Conservation (phyloP, 2,113 vertebrate genomes). For the Entelurus aequoreus region DNA sequence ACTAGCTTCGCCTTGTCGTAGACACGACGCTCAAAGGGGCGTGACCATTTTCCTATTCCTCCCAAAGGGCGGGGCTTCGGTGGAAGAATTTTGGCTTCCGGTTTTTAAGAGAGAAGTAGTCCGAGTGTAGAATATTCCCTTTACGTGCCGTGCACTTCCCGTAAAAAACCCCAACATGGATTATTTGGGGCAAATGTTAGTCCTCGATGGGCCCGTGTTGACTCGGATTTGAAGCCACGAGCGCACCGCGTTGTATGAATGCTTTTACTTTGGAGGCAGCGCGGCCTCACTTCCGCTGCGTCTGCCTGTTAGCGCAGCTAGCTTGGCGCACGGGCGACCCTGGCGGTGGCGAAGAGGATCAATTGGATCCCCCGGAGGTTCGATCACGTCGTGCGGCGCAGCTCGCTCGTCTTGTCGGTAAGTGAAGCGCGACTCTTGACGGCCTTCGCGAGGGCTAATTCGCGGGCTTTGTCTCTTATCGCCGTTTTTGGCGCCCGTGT, state of each 20-base stretch:
- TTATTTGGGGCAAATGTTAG: background rate
- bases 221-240: background rate
- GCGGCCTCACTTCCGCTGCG: slow-evolving; percentile 14
- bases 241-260: accelerated
- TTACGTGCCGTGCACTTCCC: too few relatives aligned
- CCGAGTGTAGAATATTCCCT: too few relatives aligned
- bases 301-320: slow-evolving; percentile 16
- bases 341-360: slow-evolving; percentile 52
- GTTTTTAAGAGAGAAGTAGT: too few relatives aligned
- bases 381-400: slow-evolving; percentile 53
- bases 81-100: too few relatives aligned
- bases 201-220: too few relatives aligned
- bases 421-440: slow-evolving; percentile 21
- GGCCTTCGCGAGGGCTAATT: background rate
- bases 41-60: too few relatives aligned
- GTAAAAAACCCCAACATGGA: too few relatives aligned
- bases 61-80: too few relatives aligned
- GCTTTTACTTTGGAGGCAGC: slow-evolving; percentile 31
- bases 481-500: slow-evolving; percentile 22
- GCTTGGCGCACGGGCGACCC: slow-evolving; percentile 33
- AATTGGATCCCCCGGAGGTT: slow-evolving; percentile 39
- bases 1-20: too few relatives aligned
- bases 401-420: slow-evolving; percentile 45
- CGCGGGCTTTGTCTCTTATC: background rate
- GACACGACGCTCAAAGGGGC: too few relatives aligned